Evolutionary conservation across 2,888 invertebrate genomes (phyloP), one percentile per base, ranked within the genome.

Genomic region (Xiphydria camelus): DNA sequence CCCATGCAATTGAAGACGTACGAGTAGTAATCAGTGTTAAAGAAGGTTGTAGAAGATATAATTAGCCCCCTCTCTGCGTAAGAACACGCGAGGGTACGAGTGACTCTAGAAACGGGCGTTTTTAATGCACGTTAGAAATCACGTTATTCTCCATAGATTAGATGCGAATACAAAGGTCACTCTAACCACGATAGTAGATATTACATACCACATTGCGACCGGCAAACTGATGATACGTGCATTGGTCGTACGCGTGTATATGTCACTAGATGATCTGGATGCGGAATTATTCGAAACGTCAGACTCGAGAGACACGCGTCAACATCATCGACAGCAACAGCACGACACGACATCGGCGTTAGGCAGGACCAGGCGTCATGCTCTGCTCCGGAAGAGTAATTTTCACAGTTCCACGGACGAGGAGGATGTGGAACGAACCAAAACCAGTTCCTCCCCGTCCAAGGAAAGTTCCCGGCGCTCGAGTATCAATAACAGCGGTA

Each of bases 211-310:
- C n/a, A n/a, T n/a, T n/a, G n/a, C n/a, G n/a, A n/a, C n/a, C n/a
- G n/a, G n/a, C n/a, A n/a, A n/a, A n/a, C n/a, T n/a, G n/a, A n/a
- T n/a, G n/a, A n/a, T n/a, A n/a, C n/a, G n/a, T n/a, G n/a, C n/a
- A n/a, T n/a, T n/a, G n/a, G n/a, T n/a, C n/a, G n/a, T n/a, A 37
- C 32, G 41, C 29, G 34, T 42, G 25, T 41, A 44, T 55, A 43
- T 68, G 62, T 62, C 62, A 57, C 60, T 59, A 77, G 76, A 77
- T 69, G 76, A 77, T 62, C 70, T 77, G 65, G 76, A 76, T 55
- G 75, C 68, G 63, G 67, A 68, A 58, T 66, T 76, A 52, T 71
- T 76, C 55, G 71, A 64, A 40, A 51, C 50, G 49, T 48, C 47
- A 22, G 62, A 61, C 34, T 47, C 50, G 31, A 57, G 59, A 53